phyloP scores from a whole-genome alignment of 2,888 invertebrate species.

The Drosophila nr. medialis region DNA sequence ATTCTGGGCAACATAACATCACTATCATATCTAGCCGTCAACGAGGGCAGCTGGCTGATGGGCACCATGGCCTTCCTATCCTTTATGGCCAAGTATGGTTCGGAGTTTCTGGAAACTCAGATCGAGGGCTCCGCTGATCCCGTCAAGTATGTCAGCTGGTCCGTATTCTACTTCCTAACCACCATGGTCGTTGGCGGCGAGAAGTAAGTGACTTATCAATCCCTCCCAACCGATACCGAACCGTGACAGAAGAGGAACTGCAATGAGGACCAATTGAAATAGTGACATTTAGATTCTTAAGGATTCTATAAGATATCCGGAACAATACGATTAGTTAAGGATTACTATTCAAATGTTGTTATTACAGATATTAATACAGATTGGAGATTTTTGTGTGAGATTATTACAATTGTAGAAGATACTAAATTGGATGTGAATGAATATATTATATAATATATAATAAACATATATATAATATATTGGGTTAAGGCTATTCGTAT shows the following conservation, averaged over 20 bases:
- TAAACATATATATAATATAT: too few relatives aligned
- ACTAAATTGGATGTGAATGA: too few relatives aligned
- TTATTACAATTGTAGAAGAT: too few relatives aligned
- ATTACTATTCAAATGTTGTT: neutral
- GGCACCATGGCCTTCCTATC: too few relatives aligned
- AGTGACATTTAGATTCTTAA: neutral
- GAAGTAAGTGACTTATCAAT: conserved; percentile 21
- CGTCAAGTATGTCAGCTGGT: conserved; percentile 61
- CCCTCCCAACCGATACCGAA: neutral
- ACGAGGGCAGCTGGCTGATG: too few relatives aligned
- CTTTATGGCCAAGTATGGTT: too few relatives aligned
- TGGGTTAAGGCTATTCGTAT: neutral
- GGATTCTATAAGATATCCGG: neutral
- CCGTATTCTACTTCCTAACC: conserved; percentile 54
- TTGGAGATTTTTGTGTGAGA: too few relatives aligned
- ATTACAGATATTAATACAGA: neutral
- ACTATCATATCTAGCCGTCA: too few relatives aligned
- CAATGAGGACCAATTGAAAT: neutral
- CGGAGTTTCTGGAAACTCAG: too few relatives aligned
- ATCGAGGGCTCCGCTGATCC: too few relatives aligned
- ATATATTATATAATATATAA: too few relatives aligned
- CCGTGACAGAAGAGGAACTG: neutral
- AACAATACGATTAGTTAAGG: neutral
- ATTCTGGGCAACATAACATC: too few relatives aligned
- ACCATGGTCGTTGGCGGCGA: conserved; percentile 42